phyloP scores from a whole-genome alignment of 2,888 invertebrate genomes.

The Conchocele bisecta region DNA sequence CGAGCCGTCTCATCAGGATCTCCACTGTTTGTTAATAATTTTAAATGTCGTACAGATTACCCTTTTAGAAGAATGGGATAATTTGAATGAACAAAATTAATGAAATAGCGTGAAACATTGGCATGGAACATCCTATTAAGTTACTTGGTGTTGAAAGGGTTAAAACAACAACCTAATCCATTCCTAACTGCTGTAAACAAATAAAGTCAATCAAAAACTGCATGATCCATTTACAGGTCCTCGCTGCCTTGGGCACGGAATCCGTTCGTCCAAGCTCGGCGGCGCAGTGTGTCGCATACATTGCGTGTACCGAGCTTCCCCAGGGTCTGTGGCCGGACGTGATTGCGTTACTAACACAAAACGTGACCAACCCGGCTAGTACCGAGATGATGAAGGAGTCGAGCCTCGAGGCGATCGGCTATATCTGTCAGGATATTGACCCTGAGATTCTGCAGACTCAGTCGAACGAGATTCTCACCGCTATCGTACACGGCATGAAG shows the following conservation, averaged over 20 bases:
- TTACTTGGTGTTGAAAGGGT: too few species aligned
- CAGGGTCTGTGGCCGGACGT: slow-evolving; percentile 96
- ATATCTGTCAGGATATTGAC: slow-evolving; percentile 98
- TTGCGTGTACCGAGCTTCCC: slow-evolving; percentile 98
- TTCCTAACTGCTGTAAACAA: neutral
- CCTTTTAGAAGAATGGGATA: too few species aligned
- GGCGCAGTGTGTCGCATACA: slow-evolving; percentile 99
- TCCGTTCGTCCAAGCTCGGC: slow-evolving; percentile 96
- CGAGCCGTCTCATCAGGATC: too few species aligned
- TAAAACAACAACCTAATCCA: neutral
- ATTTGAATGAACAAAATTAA: too few species aligned
- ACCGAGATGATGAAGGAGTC: slow-evolving; percentile 98
- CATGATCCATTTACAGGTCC: slow-evolving; percentile 86
- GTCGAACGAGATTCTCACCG: slow-evolving; percentile 98
- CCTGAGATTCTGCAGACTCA: slow-evolving; percentile 95
- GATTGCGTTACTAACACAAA: slow-evolving; percentile 92
- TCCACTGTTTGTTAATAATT: too few species aligned
- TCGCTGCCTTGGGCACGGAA: slow-evolving; percentile 97
- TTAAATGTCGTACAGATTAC: too few species aligned
- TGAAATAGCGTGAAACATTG: too few species aligned
- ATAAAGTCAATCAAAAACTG: neutral
- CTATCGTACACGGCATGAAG: slow-evolving; percentile 99
- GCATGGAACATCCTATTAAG: too few species aligned
- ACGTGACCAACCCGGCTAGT: slow-evolving; percentile 91
- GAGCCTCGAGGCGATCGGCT: slow-evolving; percentile 98